phyloP scores from a whole-genome alignment of 1,140 invertebrate species.

The Ylistrum balloti region DNA sequence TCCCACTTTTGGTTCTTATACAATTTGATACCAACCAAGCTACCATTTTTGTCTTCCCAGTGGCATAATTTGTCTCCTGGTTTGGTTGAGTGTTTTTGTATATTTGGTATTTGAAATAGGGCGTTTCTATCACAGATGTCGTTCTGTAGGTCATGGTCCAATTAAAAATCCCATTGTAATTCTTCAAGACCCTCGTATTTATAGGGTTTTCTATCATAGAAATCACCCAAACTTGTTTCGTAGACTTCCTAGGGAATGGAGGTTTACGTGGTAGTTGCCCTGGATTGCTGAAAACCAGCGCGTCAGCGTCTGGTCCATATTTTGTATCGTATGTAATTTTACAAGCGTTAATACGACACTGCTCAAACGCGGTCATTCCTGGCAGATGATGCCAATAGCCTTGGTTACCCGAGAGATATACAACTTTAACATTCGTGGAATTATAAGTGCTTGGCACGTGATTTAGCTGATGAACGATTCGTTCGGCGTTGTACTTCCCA shows the following conservation, averaged over 20 bases:
- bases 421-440: neutral
- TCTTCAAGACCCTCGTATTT: slow-evolving; percentile 41
- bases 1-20: slow-evolving; percentile 81
- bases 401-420: neutral
- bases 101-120: slow-evolving; percentile 90
- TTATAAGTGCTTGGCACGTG: neutral
- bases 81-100: slow-evolving; percentile 50
- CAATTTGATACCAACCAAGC: slow-evolving; percentile 85
- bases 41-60: slow-evolving; percentile 80
- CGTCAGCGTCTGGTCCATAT: slow-evolving; percentile 45
- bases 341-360: slow-evolving; percentile 56
- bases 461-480: neutral
- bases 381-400: neutral
- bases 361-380: slow-evolving; percentile 8
- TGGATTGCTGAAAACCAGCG: slow-evolving; percentile 56
- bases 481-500: neutral
- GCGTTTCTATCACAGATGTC: slow-evolving; percentile 97
- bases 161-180: slow-evolving; percentile 85
- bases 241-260: slow-evolving; percentile 47
- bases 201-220: slow-evolving; percentile 61
- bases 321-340: slow-evolving; percentile 51
- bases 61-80: slow-evolving; percentile 69
- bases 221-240: slow-evolving; percentile 65
- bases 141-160: slow-evolving; percentile 94
- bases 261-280: slow-evolving; percentile 45